Conservation (phyloP, 2,888 invertebrate genomes). For the Lepidocyrtinus sp. region DNA sequence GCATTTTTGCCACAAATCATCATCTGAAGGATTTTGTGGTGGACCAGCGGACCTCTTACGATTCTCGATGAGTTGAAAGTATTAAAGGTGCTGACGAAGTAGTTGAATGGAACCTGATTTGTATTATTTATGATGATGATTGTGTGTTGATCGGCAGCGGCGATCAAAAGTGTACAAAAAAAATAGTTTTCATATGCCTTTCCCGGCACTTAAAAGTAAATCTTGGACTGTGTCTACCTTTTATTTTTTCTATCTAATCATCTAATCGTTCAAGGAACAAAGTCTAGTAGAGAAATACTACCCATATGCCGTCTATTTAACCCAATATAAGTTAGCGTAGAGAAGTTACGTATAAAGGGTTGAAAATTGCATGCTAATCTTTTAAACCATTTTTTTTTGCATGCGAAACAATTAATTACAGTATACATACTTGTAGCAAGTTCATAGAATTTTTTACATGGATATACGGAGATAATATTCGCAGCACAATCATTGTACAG, state of each 20-base stretch:
- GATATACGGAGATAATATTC: background rate
- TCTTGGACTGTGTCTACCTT: background rate
- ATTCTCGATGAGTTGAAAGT: constrained; percentile 28
- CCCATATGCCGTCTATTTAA: too few relatives aligned
- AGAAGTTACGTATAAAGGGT: background rate
- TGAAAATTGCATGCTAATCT: background rate
- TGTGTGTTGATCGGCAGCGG: too few relatives aligned
- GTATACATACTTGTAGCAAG: background rate
- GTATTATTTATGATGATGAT: constrained; percentile 15
- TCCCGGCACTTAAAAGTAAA: too few relatives aligned
- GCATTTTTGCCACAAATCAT: background rate
- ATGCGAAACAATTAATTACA: background rate
- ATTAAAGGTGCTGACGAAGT: constrained; percentile 43
- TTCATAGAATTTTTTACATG: background rate
- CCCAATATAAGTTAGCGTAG: too few relatives aligned
- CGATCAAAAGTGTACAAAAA: too few relatives aligned
- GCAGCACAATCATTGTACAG: background rate
- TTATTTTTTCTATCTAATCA: too few relatives aligned
- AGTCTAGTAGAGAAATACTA: too few relatives aligned
- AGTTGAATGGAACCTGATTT: constrained; percentile 46
- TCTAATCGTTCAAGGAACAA: too few relatives aligned
- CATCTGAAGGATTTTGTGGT: background rate
- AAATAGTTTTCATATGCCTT: background rate
- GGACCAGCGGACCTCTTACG: too few relatives aligned
- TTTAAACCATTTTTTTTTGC: background rate